Evolutionary conservation across 1,140 invertebrate genomes (phyloP).

Genomic region (Drosophila kepulauana): DNA sequence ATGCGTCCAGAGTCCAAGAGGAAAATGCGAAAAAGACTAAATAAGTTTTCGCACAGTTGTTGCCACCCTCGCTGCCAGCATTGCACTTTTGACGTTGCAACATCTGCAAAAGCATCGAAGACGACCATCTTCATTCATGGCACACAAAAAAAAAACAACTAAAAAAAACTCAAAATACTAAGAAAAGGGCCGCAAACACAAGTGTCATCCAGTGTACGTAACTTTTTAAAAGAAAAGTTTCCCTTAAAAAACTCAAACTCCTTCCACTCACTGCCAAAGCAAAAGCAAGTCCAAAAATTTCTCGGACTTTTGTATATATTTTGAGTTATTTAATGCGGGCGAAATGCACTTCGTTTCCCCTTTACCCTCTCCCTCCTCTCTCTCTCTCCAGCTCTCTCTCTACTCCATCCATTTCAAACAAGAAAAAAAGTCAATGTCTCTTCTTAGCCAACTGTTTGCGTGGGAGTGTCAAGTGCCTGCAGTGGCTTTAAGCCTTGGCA

Average conservation of each 20-base stretch:
- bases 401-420: neutral
- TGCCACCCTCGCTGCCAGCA: slow-evolving; percentile 30
- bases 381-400: too few species aligned
- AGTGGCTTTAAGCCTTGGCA: slow-evolving; percentile 29
- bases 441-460: slow-evolving; percentile 20
- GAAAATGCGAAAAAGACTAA: slow-evolving; percentile 74
- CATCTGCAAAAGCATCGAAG: slow-evolving; percentile 57
- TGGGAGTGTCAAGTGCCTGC: slow-evolving; percentile 32
- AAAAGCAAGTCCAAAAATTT: slow-evolving; percentile 14
- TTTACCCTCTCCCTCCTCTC: neutral
- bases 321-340: slow-evolving; percentile 60
- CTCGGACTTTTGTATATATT: slow-evolving; percentile 56
- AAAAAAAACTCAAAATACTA: too few species aligned
- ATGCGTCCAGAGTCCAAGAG: slow-evolving; percentile 61
- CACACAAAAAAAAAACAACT: too few species aligned
- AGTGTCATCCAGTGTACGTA: slow-evolving; percentile 79
- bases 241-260: slow-evolving; percentile 17
- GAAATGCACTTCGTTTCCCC: slow-evolving; percentile 33
- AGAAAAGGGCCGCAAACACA: slow-evolving; percentile 39
- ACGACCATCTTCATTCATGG: neutral
- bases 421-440: slow-evolving; percentile 40
- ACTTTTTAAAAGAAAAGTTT: slow-evolving; percentile 84
- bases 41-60: slow-evolving; percentile 64
- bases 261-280: neutral
- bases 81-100: slow-evolving; percentile 80